Percentiles rank a stretch among this genome's conserved stretches.
Evolutionary conservation across 2,888 invertebrate genomes (phyloP).

Genomic region (Aporophyla nigra): DNA sequence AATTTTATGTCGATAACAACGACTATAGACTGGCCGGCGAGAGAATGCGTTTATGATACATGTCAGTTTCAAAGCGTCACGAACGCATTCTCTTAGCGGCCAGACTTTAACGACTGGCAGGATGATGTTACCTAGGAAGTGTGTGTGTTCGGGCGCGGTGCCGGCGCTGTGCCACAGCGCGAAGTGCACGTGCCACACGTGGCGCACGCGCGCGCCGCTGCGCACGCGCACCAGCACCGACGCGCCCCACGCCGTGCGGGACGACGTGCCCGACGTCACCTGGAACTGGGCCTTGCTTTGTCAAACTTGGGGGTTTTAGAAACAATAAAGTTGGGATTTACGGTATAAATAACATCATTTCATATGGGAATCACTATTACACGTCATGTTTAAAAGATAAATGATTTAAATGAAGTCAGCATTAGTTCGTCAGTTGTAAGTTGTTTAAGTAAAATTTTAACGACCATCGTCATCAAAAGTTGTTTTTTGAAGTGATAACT

Average conservation of each 20-base stretch:
- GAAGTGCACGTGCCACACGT: constrained; percentile 96
- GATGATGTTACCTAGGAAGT: constrained; percentile 89
- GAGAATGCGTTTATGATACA: no score
- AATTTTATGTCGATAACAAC: no score
- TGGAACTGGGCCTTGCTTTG: constrained; percentile 70
- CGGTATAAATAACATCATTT: neutral
- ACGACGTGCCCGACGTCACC: constrained; percentile 74
- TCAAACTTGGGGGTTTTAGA: neutral
- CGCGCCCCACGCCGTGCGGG: constrained; percentile 83
- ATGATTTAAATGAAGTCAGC: no score
- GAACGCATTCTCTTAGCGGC: no score
- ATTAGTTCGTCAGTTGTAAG: no score
- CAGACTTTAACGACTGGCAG: no score
- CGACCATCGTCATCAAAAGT: neutral
- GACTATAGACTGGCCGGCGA: no score
- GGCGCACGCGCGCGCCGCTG: constrained; percentile 63
- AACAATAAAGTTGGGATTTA: neutral
- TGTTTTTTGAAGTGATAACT: no score
- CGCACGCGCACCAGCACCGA: constrained; percentile 81
- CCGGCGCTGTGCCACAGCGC: constrained; percentile 93
- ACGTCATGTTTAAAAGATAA: neutral
- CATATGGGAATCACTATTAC: neutral
- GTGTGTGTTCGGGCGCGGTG: constrained; percentile 92
- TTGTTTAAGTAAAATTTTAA: neutral
- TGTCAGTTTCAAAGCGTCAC: no score